Conservation (phyloP, 2,888 invertebrate species). For the Agrilus mali region DNA sequence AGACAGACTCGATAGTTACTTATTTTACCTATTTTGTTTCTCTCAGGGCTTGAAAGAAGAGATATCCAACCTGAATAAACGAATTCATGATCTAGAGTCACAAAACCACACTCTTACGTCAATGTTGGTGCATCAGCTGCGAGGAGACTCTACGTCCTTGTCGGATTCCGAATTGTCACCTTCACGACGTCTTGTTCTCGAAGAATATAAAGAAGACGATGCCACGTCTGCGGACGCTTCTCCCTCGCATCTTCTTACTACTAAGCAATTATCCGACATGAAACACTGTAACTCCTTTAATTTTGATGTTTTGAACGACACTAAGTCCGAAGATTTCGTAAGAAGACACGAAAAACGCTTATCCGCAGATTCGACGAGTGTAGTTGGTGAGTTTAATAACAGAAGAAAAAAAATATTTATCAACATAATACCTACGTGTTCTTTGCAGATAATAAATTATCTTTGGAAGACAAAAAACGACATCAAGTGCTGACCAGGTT, state of each 20-base stretch:
- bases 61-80: conserved; percentile 55
- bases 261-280: conserved; percentile 19
- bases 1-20: not conserved
- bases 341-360: conserved; percentile 25
- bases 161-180: conserved; percentile 11
- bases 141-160: conserved; percentile 25
- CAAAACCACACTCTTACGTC: conserved; percentile 65
- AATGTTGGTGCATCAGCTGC: conserved; percentile 51
- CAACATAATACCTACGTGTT: not conserved
- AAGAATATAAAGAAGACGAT: conserved; percentile 19
- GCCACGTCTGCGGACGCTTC: conserved; percentile 19
- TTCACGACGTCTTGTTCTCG: conserved; percentile 38
- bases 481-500: conserved; percentile 50
- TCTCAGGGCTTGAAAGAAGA: conserved; percentile 65
- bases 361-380: conserved; percentile 27
- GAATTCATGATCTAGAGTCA: conserved; percentile 65
- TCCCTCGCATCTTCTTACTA: conserved; percentile 21
- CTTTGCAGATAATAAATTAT: conserved; percentile 39
- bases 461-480: conserved; percentile 48
- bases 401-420: not conserved
- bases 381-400: conserved; percentile 21
- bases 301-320: conserved; percentile 27
- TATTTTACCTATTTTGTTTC: not conserved
- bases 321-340: conserved; percentile 15
- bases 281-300: conserved; percentile 35